Base-by-base conservation (phyloP, 2,888 invertebrate species). In the Clostera curtula region DNA sequence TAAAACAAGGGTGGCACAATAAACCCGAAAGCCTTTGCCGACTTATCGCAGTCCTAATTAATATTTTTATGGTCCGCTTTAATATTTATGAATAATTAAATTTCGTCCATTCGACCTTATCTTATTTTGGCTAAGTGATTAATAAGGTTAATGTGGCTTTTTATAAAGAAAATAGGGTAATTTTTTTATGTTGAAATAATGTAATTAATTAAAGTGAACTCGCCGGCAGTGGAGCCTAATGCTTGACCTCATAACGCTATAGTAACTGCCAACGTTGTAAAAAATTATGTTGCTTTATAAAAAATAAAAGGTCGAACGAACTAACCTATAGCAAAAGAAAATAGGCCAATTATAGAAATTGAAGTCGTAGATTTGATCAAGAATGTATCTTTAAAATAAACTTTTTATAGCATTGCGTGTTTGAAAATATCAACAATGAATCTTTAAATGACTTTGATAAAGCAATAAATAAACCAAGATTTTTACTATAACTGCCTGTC, bases 141-240 rank as follows among this genome's bases (percentile, higher is more conserved):
- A 23, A 23, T 23, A 23, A 23, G 23, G 23, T 23, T 23, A 23
- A 23, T 23, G 23, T 23, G 23, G 23, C 23, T 15, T 23, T 23
- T 23, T 15, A 23, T 23, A 23, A 23, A 23, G 23, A 23, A 23
- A 23, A 23, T 15, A 23, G 23, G 23, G 23, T 23, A 13, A 23
- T 23, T 23, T n/a, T n/a, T 23, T 23, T 23, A 23, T 23, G 23
- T 23, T 23, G 23, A 15, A 23, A 23, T 23, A 23, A 23, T 23
- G 23, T 23, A 23, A 23, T 23, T 23, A 23, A 15, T 23, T 23
- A 23, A 12, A 14, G 23, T 13, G 23, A 15, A 15, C 15, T 23
- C 15, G 19, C 7, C 9, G 15, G 22, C 23, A 10, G 23, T 10
- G 10, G 14, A 9, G 5, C 15, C 23, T 23, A 23, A 23, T 10